Conservation (phyloP, 2,888 invertebrate species). For the Exocentrus adspersus region DNA sequence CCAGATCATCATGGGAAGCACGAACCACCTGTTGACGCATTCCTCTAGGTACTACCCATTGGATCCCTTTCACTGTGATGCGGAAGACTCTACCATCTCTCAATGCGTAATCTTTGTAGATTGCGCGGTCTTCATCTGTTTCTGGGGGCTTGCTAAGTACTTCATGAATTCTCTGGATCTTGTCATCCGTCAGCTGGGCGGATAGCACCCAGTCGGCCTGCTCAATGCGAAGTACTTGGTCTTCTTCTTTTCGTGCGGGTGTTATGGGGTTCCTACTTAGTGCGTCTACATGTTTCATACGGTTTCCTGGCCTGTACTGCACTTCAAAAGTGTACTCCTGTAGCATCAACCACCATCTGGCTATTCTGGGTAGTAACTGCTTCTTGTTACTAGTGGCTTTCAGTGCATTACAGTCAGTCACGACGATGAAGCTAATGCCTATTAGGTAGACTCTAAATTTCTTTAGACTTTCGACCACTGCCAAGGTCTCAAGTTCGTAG, state of each 20-base stretch:
- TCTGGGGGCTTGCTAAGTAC: conserved; percentile 26
- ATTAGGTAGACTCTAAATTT: conserved; percentile 14
- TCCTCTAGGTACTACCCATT: conserved; percentile 53
- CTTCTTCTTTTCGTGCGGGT: neutral
- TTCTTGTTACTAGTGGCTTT: conserved; percentile 10
- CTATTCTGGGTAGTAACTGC: conserved; percentile 4
- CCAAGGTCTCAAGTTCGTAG: conserved; percentile 52
- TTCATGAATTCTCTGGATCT: conserved; percentile 24
- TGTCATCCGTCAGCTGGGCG: conserved; percentile 32
- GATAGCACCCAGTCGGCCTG: conserved; percentile 38
- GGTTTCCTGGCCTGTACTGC: conserved; percentile 4
- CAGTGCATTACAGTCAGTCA: conserved; percentile 10
- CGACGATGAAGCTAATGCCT: neutral
- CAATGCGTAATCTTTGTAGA: conserved; percentile 27
- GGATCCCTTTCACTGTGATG: conserved; percentile 24
- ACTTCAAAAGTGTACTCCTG: conserved; percentile 12
- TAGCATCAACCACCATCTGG: conserved; percentile 14
- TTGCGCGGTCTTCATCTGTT: conserved; percentile 25
- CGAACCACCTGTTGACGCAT: conserved; percentile 41
- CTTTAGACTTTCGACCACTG: conserved; percentile 16
- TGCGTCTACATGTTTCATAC: conserved; percentile 37
- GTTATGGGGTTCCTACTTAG: conserved; percentile 37
- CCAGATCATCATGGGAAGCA: conserved; percentile 56
- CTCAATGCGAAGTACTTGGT: neutral
- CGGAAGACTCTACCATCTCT: conserved; percentile 21